Evolutionary conservation across 1,140 invertebrate species (phyloP).

Genomic region (Alviniconcha marisindica): DNA sequence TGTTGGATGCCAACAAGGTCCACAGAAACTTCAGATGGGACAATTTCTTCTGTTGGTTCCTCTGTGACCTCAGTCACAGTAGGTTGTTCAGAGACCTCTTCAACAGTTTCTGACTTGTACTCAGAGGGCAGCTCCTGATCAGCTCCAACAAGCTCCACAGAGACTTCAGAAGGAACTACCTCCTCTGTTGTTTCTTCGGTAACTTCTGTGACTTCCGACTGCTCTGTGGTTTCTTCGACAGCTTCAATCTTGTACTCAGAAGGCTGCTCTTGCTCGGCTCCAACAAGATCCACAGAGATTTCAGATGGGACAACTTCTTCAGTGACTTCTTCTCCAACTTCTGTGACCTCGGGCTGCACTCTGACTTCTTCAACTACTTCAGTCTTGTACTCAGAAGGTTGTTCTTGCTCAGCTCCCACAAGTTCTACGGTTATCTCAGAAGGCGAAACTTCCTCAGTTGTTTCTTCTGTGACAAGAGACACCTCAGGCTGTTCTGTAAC

Average conservation of each 20-base stretch:
- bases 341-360: conserved; percentile 52
- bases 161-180: conserved; percentile 47
- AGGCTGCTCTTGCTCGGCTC: conserved; percentile 46
- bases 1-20: conserved; percentile 49
- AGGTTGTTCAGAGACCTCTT: conserved; percentile 46
- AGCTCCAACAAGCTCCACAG: conserved; percentile 50
- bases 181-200: conserved; percentile 45
- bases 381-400: conserved; percentile 50
- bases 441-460: conserved; percentile 41
- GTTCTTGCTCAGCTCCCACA: conserved; percentile 44
- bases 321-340: conserved; percentile 44
- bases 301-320: conserved; percentile 52
- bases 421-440: conserved; percentile 50
- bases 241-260: conserved; percentile 50
- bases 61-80: conserved; percentile 46
- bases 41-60: conserved; percentile 46
- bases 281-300: conserved; percentile 53
- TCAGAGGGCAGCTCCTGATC: conserved; percentile 46
- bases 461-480: conserved; percentile 44
- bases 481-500: conserved; percentile 48
- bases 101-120: conserved; percentile 47
- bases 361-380: conserved; percentile 43
- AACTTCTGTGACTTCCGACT: conserved; percentile 50
- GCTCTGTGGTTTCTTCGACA: conserved; percentile 50
- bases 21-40: conserved; percentile 46